These are phyloP conservation scores for Aricia agestis DNA, from an alignment of 1,140 invertebrate species.

Conservation along the genomic window DNA sequence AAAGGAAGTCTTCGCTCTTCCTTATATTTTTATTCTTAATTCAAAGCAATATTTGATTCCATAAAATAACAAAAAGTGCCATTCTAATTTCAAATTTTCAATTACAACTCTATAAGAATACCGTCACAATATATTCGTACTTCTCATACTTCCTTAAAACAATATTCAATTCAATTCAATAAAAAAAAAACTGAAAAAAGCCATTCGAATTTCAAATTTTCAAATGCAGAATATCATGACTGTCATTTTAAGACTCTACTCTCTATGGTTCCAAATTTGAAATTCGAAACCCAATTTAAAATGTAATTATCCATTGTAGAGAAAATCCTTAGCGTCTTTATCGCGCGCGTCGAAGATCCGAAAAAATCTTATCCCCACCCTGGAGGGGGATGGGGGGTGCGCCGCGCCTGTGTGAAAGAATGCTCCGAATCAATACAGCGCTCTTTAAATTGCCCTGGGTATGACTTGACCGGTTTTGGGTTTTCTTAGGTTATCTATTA, in stretches of 20 bases:
- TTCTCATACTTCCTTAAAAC: too few species aligned
- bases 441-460: constrained; percentile 63
- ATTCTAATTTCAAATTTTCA: too few species aligned
- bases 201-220: too few species aligned
- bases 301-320: neutral
- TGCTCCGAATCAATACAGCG: constrained; percentile 69
- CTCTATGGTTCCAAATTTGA: neutral
- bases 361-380: constrained; percentile 48
- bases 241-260: neutral
- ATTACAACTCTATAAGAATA: too few species aligned
- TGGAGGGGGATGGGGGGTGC: constrained; percentile 30
- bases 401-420: constrained; percentile 72
- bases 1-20: too few species aligned
- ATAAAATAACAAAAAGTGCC: too few species aligned
- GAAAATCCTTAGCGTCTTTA: constrained; percentile 14
- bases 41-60: too few species aligned
- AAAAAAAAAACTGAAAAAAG: too few species aligned
- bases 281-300: neutral
- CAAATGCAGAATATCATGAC: too few species aligned
- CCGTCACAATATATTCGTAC: too few species aligned
- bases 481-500: constrained; percentile 18
- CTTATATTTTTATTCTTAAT: too few species aligned
- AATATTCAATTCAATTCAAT: too few species aligned
- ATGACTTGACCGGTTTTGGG: constrained; percentile 46
- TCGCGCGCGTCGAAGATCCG: constrained; percentile 29